Percentiles rank a stretch among this genome's conserved stretches.
phyloP scores from a whole-genome alignment of 2,888 invertebrate genomes.

The Acrobasis repandana region DNA sequence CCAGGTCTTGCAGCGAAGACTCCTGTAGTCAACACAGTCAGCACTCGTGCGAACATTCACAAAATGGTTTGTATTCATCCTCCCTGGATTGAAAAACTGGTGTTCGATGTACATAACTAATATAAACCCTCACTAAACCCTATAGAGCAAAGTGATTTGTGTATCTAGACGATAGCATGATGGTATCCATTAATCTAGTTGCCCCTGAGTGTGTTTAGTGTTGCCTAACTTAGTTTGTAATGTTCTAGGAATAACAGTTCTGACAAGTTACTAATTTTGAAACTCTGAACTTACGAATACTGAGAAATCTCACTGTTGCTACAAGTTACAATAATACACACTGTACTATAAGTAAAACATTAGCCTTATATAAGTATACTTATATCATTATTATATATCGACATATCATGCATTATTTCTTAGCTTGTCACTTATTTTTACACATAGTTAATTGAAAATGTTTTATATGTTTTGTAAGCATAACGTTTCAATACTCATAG shows the following conservation, averaged over 20 bases:
- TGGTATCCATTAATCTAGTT: conserved; percentile 21
- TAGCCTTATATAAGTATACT: no score
- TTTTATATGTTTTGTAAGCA: no score
- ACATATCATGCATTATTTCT: no score
- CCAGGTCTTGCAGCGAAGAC: conserved; percentile 62
- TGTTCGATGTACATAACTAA: not conserved
- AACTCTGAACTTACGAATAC: conserved; percentile 10
- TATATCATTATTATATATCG: no score
- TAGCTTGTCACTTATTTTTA: no score
- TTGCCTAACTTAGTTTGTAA: conserved; percentile 15
- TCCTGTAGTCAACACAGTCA: conserved; percentile 67
- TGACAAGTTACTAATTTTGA: conserved; percentile 13
- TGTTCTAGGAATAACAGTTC: conserved; percentile 18
- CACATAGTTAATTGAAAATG: no score
- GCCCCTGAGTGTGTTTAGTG: conserved; percentile 25
- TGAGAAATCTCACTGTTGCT: conserved; percentile 7
- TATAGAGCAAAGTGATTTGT: conserved; percentile 27
- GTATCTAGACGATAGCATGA: conserved; percentile 32
- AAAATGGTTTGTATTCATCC: conserved; percentile 65
- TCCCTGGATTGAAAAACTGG: conserved; percentile 18
- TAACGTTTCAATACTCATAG: no score
- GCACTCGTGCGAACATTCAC: conserved; percentile 62
- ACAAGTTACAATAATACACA: conserved; percentile 25
- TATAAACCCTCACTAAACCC: conserved; percentile 22
- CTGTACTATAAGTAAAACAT: not conserved